Conservation (phyloP, 2,113 vertebrate genomes). For the Otolemur garnettii region DNA sequence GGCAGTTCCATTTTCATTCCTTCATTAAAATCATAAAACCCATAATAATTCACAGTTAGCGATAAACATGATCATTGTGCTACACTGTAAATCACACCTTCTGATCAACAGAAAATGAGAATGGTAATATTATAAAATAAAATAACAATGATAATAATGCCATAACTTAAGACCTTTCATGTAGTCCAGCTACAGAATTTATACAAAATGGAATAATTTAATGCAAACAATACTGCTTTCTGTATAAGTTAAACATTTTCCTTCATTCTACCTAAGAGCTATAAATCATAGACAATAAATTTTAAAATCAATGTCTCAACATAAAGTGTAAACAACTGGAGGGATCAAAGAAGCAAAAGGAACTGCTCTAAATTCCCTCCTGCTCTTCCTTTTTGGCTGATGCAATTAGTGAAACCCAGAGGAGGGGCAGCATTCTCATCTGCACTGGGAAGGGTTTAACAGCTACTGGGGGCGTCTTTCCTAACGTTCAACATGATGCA, state of each 20-base stretch:
- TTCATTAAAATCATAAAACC: slow-evolving; percentile 70
- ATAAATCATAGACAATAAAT: slow-evolving; percentile 89
- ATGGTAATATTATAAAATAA: slow-evolving; percentile 87
- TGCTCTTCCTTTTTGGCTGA: slow-evolving; percentile 79
- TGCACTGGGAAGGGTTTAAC: slow-evolving; percentile 4
- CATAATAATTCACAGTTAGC: slow-evolving; percentile 68
- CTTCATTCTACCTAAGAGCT: slow-evolving; percentile 90
- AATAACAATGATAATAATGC: slow-evolving; percentile 87
- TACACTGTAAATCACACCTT: slow-evolving; percentile 90
- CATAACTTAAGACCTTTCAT: slow-evolving; percentile 96
- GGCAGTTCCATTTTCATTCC: slow-evolving; percentile 77
- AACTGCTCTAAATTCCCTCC: slow-evolving; percentile 80
- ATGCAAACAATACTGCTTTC: slow-evolving; percentile 92
- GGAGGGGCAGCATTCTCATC: not conserved
- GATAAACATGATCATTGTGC: slow-evolving; percentile 89
- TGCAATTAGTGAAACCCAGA: not conserved
- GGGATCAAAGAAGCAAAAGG: slow-evolving; percentile 82
- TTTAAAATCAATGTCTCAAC: slow-evolving; percentile 88
- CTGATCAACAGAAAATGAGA: slow-evolving; percentile 91
- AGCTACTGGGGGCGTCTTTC: not conserved
- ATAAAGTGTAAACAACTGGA: slow-evolving; percentile 92
- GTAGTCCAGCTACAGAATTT: slow-evolving; percentile 99
- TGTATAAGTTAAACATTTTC: slow-evolving; percentile 91
- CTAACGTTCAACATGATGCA: not conserved
- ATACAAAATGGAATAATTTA: slow-evolving; percentile 95